Evolutionary conservation across 2,888 invertebrate genomes (phyloP), one percentile per base, ranked within the genome.

Genomic region (Phania funesta): DNA sequence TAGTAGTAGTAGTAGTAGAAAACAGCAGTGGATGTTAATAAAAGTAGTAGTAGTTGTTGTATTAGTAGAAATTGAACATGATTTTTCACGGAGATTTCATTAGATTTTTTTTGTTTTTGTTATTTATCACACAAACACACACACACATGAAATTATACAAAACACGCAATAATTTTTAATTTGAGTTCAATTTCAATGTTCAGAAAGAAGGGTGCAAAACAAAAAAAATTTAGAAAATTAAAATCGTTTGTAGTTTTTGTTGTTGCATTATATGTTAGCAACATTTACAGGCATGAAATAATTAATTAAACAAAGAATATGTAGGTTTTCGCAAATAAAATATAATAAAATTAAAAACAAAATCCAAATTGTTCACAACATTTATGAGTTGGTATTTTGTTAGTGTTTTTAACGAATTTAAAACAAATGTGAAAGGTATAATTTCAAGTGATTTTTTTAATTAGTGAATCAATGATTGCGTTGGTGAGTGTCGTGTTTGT

Each of bases 91-190:
- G 1, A 41, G 50, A 48, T 60, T 52, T 52, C 6, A 29, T 74
- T 65, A 41, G 9, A 26, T 16, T 32, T 26, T 32, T 44, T 62
- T 32, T 50, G 58, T 50, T 9, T 52, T 56, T 56, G 24, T 70
- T 83, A 74, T 74, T 80, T 60, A 84, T 41, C 84, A 84, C 48
- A 35, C 41, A 64, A 44, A 56, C 54, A 48, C 20, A 64, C 18
- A 65, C 26, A 48, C 9, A 48, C 0, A 11, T 56, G 18, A 18
- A 58, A 62, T 50, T 38, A 60, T 65, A 35, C n/a, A 64, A 52
- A 3, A 64, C 68, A 70, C 62, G 38, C 18, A 58, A 18, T 60
- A 24, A 41, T 32, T 52, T 62, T 44, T 60, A 13, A 46, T 11
- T 48, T 22, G 52, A 20, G n/a, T 32, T 44, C 41, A 24, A 50